Evolutionary conservation across 2,113 vertebrate species (phyloP), one percentile per base, ranked within the genome.

Genomic region (Atractosteus spatula): DNA sequence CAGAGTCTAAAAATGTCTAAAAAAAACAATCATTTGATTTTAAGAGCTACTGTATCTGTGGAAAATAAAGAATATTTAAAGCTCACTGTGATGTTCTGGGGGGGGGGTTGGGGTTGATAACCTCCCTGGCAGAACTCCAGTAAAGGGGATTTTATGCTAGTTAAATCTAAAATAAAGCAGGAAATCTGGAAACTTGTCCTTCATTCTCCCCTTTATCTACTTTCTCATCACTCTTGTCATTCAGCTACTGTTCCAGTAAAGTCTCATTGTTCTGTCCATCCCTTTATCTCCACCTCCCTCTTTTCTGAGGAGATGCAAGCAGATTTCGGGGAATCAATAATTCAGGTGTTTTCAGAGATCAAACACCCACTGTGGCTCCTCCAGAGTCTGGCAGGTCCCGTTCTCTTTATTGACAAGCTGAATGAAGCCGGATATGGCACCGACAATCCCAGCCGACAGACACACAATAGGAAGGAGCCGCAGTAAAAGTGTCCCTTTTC

Each of bases 241-340:
- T 29, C 29, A 29, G 29, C 29, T 29, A 29, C 29, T 29, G 29
- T 29, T 29, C 29, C 29, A 29, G 29, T 29, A 29, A 29, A 29
- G 29, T 29, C 29, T 29, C 1, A 29, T 29, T 29, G 29, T 29
- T 29, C 47, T 10, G 10, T 10, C 47, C 47, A 7, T 5, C 47
- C 47, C 5, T 10, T 51, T 51, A 51, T 51, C 10, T 51, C 5
- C 5, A 7, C 47, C 5, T 5, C 47, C 47, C 62, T 55, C 47
- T 51, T 51, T 51, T 47, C 17, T 44, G 11, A 45, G 45, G 29
- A 29, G 29, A 29, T 29, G 29, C 29, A 12, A n/a, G 51, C 42
- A n/a, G 17, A 72, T 66, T 73, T 67, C 64, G 43, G 29, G 41
- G 55, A 16, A 66, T 73, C 5, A 73, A 73, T 73, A 73, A 73